Evolutionary conservation across 2,113 vertebrate species (phyloP), one percentile per base, ranked within the genome.

Genomic region (Apodemus speciosus): DNA sequence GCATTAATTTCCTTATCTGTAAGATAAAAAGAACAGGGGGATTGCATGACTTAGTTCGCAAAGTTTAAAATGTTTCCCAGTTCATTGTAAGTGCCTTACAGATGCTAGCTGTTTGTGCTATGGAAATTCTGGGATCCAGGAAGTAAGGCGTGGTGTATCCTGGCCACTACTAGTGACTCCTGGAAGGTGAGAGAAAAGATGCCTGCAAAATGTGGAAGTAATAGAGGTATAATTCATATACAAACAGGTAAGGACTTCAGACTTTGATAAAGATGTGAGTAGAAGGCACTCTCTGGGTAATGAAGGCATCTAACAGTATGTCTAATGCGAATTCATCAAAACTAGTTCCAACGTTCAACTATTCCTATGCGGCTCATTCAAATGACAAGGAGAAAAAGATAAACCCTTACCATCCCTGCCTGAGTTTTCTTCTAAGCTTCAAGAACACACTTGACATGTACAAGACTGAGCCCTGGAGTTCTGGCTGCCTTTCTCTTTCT

Each of bases 41-140:
- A 92, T 69, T 87, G 27, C 18, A 40, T 21, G 40, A 94, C 43
- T 90, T 79, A 90, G 69, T 75, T 8, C 58, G 15, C 13, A 43
- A 80, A 76, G 2, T 95, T 81, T 90, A 68, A 46, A 81, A 88
- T 89, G 9, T 20, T 91, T 13, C 46, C 56, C 83, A 21, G 40
- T 80, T 49, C 46, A 38, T 58, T 93, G n/a, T 32, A 88, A 92
- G 49, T 15, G 35, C 69, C n/a, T 73, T 83, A 92, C 84, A 95
- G 90, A 92, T 88, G 16, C 53, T 88, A 85, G 18, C 21, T 81
- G 40, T 76, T 69, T 38, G 6, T 92, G 35, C 58, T 92, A 60
- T 9, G 75, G 86, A 92, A 93, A 71, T 76, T 80, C 89, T 3
- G 4, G 81, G 21, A 88, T 83, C 56, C 32, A 69, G 60, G 14